Evolutionary conservation across 2,797 vertebrate genomes (phyloP).

Genomic region (Adelosebastes latens): DNA sequence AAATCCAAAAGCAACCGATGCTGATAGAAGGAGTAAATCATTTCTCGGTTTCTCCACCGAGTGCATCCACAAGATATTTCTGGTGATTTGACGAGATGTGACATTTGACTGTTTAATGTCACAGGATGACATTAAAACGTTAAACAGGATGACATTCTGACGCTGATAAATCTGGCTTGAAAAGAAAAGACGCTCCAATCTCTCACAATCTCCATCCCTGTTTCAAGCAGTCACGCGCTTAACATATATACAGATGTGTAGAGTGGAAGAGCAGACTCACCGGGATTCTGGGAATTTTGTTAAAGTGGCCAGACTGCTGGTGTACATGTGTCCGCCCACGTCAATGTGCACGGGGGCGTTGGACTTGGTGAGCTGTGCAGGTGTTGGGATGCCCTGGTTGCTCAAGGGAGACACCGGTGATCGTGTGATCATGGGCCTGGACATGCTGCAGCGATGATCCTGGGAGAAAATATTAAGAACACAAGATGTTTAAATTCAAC

Average conservation of each 20-base stretch:
- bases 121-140: constrained; percentile 57
- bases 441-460: constrained; percentile 99
- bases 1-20: constrained; percentile 9
- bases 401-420: constrained; percentile 97
- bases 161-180: constrained; percentile 25
- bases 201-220: background rate
- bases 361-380: constrained; percentile 98
- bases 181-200: constrained; percentile 26
- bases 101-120: constrained; percentile 64
- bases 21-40: background rate
- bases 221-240: background rate
- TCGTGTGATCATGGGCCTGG: constrained; percentile 97
- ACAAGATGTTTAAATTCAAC: background rate
- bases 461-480: constrained; percentile 48
- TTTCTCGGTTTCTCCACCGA: background rate
- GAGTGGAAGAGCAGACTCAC: constrained; percentile 76
- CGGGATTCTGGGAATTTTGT: constrained; percentile 98
- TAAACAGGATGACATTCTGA: constrained; percentile 50
- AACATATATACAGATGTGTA: background rate
- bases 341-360: constrained; percentile 98
- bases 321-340: constrained; percentile 99
- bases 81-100: constrained; percentile 55
- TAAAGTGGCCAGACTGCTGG: constrained; percentile 98
- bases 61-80: constrained; percentile 10
- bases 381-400: constrained; percentile 97